These are phyloP conservation scores for Drosophila lacertosa DNA, from an alignment of 1,140 invertebrate species.

Conservation along the genomic window DNA sequence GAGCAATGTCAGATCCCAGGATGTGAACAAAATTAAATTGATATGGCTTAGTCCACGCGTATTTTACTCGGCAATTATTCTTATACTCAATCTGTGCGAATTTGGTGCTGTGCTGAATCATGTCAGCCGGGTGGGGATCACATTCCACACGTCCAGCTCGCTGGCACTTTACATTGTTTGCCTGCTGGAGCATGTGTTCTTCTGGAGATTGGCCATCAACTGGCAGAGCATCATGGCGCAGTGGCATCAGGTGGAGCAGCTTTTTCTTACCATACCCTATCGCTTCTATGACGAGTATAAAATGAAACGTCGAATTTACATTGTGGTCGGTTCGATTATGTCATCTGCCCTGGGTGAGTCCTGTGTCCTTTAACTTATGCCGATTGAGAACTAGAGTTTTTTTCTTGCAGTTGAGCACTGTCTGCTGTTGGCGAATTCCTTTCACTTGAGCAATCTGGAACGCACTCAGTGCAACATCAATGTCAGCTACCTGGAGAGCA, in stretches of 20 bases:
- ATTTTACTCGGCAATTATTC: constrained; percentile 54
- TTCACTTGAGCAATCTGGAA: constrained; percentile 71
- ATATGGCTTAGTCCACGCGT: constrained; percentile 55
- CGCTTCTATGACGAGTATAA: constrained; percentile 70
- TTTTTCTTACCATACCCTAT: constrained; percentile 71
- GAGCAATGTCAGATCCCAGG: constrained; percentile 43
- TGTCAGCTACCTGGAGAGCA: constrained; percentile 62
- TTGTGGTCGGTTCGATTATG: constrained; percentile 64
- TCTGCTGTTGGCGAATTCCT: constrained; percentile 63
- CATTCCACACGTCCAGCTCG: constrained; percentile 70
- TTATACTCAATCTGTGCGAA: constrained; percentile 61
- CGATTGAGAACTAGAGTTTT: neutral
- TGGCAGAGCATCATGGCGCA: constrained; percentile 67
- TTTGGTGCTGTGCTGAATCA: constrained; percentile 60
- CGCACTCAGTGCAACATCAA: constrained; percentile 73
- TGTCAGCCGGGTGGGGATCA: constrained; percentile 52
- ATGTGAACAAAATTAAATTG: constrained; percentile 54
- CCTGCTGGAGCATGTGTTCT: constrained; percentile 72
- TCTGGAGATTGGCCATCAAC: constrained; percentile 70
- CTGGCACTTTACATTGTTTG: constrained; percentile 70
- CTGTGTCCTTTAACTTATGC: neutral
- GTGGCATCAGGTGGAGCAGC: constrained; percentile 66
- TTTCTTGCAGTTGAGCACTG: constrained; percentile 62
- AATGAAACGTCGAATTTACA: constrained; percentile 67
- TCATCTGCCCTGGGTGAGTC: constrained; percentile 57